Evolutionary conservation across 2,113 vertebrate genomes (phyloP).

Genomic region (Actinemys pallida): DNA sequence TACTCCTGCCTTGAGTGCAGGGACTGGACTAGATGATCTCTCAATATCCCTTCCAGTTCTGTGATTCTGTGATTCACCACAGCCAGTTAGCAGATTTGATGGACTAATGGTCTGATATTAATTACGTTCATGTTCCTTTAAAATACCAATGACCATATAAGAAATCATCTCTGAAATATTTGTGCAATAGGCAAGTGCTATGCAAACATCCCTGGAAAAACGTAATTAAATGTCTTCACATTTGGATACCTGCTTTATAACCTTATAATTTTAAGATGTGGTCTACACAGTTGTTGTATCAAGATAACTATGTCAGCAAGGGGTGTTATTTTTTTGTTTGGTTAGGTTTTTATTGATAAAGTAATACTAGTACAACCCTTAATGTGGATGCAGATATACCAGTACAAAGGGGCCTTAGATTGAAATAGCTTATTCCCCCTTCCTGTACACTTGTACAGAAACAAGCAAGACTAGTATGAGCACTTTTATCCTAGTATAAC

Average conservation of each 20-base stretch:
- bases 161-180: background rate
- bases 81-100: background rate
- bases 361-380: background rate
- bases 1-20: too few relatives aligned
- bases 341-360: background rate
- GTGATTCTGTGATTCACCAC: background rate
- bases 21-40: too few relatives aligned
- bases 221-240: background rate
- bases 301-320: background rate
- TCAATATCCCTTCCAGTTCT: too few relatives aligned
- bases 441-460: fast-evolving
- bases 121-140: background rate
- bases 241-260: background rate
- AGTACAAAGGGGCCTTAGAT: background rate
- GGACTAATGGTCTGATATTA: background rate
- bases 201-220: background rate
- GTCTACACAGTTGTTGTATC: background rate
- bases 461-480: background rate
- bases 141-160: background rate
- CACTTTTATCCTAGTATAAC: background rate
- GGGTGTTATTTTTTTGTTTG: background rate
- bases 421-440: background rate
- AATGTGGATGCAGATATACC: background rate
- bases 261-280: background rate
- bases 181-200: background rate